These are phyloP conservation scores for Hyppa rectilinea DNA, from an alignment of 2,888 invertebrate genomes.

Conservation along the genomic window DNA sequence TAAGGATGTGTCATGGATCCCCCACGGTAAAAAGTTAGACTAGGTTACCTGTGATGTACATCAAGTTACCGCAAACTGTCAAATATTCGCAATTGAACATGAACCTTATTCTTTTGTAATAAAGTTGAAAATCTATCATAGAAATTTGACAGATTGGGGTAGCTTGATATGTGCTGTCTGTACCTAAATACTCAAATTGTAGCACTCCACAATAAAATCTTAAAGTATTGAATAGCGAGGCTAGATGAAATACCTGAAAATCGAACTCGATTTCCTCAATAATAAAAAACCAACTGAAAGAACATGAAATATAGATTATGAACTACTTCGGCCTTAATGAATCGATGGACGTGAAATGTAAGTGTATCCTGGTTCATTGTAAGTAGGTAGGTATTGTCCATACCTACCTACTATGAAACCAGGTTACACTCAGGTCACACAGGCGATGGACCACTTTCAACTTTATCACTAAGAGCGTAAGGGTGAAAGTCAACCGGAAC, in stretches of 20 bases:
- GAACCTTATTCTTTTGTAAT: no score
- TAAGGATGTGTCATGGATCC: conserved; percentile 38
- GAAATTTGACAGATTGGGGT: no score
- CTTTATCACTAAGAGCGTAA: no score
- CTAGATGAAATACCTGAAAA: neutral
- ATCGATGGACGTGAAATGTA: conserved; percentile 13
- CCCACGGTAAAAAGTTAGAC: conserved; percentile 15
- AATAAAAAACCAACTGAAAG: neutral
- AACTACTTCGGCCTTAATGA: neutral
- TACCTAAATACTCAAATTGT: conserved; percentile 1
- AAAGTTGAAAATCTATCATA: no score
- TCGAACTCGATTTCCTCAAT: no score
- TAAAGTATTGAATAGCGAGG: neutral
- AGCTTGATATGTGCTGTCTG: no score
- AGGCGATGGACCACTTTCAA: no score
- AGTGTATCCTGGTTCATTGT: conserved; percentile 8
- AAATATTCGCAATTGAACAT: no score
- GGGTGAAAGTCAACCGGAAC: no score
- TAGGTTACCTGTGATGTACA: neutral
- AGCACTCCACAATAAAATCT: neutral
- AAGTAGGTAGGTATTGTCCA: neutral
- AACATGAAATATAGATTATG: neutral
- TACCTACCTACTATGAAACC: no score
- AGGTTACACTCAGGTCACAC: no score
- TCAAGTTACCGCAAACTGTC: no score